phyloP scores from a whole-genome alignment of 2,113 vertebrate species.

The Phaethornis superciliosus region DNA sequence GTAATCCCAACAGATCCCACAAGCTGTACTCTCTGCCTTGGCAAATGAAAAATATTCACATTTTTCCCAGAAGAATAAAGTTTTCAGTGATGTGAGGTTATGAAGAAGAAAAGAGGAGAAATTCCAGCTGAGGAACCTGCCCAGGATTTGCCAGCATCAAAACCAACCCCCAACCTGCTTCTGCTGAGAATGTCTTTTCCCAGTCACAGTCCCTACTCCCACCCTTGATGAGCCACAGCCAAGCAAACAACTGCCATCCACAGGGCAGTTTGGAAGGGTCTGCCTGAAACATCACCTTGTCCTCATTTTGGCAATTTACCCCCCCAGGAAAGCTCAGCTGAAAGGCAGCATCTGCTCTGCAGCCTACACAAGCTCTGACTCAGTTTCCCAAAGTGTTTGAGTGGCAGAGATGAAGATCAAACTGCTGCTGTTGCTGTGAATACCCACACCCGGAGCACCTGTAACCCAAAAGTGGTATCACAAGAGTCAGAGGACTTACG shows the following conservation, averaged over 20 bases:
- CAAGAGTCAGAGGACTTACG: constrained; percentile 78
- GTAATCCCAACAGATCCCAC: not conserved
- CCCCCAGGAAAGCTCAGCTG: not conserved
- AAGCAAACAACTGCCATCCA: not conserved
- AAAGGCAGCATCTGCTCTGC: not conserved
- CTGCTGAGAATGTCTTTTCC: not conserved
- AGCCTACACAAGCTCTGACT: not conserved
- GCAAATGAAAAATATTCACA: not conserved
- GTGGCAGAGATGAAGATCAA: not conserved
- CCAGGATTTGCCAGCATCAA: not conserved
- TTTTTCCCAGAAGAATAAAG: not conserved
- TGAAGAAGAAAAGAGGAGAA: not conserved
- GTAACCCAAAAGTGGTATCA: fast-evolving
- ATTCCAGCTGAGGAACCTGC: not conserved
- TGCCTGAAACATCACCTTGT: not conserved
- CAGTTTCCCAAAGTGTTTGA: not conserved
- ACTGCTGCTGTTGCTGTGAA: not conserved
- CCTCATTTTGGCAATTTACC: not conserved
- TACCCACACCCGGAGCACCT: not conserved
- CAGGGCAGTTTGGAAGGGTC: not conserved
- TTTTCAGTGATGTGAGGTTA: not conserved
- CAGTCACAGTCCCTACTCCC: not conserved
- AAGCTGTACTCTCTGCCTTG: not conserved
- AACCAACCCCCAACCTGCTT: fast-evolving
- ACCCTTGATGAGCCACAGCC: too few species aligned